Percentiles rank a stretch among this genome's conserved stretches.
phyloP scores from a whole-genome alignment of 2,113 vertebrate genomes.

The Paracanthobrama guichenoti region DNA sequence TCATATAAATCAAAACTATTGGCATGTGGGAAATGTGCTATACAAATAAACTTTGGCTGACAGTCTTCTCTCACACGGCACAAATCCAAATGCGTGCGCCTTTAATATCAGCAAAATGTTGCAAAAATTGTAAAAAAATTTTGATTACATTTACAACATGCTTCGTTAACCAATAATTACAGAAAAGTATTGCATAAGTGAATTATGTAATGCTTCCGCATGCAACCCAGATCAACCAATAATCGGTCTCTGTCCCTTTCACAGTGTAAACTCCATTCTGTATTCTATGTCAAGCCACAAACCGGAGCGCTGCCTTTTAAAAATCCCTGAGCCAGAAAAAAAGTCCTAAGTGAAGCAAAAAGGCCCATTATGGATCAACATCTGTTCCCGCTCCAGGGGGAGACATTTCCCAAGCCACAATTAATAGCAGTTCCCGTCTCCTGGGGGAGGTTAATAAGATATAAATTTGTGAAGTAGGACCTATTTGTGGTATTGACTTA shows the following conservation, averaged over 20 bases:
- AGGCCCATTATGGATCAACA: conserved; percentile 76
- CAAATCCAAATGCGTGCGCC: too few relatives aligned
- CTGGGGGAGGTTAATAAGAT: conserved; percentile 72
- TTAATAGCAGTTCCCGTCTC: conserved; percentile 67
- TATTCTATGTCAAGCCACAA: conserved; percentile 20
- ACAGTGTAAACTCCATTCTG: conserved; percentile 1
- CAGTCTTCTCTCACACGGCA: too few relatives aligned
- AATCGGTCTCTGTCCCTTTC: conserved; percentile 10
- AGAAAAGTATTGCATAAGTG: not conserved
- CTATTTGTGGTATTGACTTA: conserved; percentile 77
- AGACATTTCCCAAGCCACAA: conserved; percentile 66
- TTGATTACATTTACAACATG: not conserved
- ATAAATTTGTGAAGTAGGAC: conserved; percentile 77
- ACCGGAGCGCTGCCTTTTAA: conserved; percentile 11
- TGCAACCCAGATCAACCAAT: not conserved
- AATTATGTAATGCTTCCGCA: not conserved
- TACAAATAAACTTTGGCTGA: too few relatives aligned
- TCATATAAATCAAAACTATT: too few relatives aligned
- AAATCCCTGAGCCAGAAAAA: conserved; percentile 13
- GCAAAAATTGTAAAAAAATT: not conserved
- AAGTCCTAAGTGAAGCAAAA: conserved; percentile 50
- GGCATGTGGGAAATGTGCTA: too few relatives aligned
- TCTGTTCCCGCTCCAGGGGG: conserved; percentile 76
- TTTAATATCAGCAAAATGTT: not conserved
- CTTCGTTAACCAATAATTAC: not conserved